Evolutionary conservation across 2,113 vertebrate species (phyloP).

Genomic region (Malurus melanocephalus): DNA sequence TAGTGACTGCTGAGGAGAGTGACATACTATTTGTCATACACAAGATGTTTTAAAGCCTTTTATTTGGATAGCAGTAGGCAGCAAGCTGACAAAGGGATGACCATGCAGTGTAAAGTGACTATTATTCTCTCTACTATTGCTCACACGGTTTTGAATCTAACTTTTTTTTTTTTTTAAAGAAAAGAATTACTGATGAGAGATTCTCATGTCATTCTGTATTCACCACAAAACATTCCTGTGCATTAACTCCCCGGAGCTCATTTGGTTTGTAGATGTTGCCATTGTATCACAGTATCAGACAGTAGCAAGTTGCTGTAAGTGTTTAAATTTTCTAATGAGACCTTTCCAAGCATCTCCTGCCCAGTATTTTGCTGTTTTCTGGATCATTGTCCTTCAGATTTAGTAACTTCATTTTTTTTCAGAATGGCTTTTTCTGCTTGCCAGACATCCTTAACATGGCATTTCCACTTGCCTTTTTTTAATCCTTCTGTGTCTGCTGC

Average conservation of each 20-base stretch:
- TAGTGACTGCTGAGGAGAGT: background rate
- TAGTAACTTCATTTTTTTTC: background rate
- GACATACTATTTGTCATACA: background rate
- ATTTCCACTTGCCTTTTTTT: background rate
- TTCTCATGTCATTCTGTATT: background rate
- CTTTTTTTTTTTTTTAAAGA: background rate
- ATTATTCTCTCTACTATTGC: background rate
- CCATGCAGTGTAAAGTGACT: background rate
- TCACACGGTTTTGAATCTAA: background rate
- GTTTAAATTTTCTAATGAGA: background rate
- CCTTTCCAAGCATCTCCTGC: background rate
- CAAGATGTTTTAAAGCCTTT: background rate
- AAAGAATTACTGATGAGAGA: background rate
- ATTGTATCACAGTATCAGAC: background rate
- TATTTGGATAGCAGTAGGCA: background rate
- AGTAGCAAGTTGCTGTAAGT: background rate
- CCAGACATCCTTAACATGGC: background rate
- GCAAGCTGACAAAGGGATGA: background rate
- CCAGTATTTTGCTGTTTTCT: background rate
- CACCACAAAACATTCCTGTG: background rate
- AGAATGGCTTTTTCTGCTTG: background rate
- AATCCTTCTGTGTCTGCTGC: background rate
- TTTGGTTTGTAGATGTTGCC: background rate
- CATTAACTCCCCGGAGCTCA: background rate
- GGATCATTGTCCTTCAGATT: background rate